Percentiles rank a stretch among this genome's conserved stretches.
Evolutionary conservation across 2,888 invertebrate genomes (phyloP).

Genomic region (Margaritifera margaritifera): DNA sequence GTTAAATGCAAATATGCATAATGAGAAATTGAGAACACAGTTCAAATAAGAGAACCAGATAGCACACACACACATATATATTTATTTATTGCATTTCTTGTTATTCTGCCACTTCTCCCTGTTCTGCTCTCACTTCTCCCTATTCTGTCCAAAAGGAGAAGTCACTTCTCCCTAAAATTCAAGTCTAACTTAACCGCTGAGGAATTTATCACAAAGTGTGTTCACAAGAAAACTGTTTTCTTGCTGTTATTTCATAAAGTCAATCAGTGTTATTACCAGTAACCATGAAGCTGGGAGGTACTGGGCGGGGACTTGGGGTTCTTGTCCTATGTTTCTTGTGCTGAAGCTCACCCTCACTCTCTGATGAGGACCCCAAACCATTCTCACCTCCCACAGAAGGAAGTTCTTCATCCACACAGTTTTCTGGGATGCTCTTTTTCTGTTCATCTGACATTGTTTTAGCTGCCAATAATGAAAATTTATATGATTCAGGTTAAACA

Average conservation of each 20-base stretch:
- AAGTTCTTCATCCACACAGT: conserved; percentile 31
- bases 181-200: too few relatives aligned
- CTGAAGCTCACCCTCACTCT: conserved; percentile 35
- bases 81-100: too few relatives aligned
- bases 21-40: too few relatives aligned
- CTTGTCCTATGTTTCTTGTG: conserved; percentile 46
- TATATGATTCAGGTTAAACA: not conserved
- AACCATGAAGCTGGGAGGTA: conserved; percentile 37
- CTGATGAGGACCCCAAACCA: conserved; percentile 18
- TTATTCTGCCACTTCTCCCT: too few relatives aligned
- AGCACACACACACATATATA: too few relatives aligned
- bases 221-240: not conserved
- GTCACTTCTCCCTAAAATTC: too few relatives aligned
- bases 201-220: not conserved
- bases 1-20: too few relatives aligned
- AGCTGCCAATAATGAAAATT: not conserved
- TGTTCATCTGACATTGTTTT: conserved; percentile 32
- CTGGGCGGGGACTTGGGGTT: conserved; percentile 43
- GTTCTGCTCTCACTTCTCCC: too few relatives aligned
- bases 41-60: too few relatives aligned
- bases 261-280: conserved; percentile 22
- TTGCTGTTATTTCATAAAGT: not conserved
- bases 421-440: conserved; percentile 22
- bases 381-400: conserved; percentile 18
- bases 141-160: too few relatives aligned